Percentiles rank a stretch among this genome's conserved stretches.
Evolutionary conservation across 1,140 invertebrate genomes (phyloP).

Genomic region (Amyelois transitella): DNA sequence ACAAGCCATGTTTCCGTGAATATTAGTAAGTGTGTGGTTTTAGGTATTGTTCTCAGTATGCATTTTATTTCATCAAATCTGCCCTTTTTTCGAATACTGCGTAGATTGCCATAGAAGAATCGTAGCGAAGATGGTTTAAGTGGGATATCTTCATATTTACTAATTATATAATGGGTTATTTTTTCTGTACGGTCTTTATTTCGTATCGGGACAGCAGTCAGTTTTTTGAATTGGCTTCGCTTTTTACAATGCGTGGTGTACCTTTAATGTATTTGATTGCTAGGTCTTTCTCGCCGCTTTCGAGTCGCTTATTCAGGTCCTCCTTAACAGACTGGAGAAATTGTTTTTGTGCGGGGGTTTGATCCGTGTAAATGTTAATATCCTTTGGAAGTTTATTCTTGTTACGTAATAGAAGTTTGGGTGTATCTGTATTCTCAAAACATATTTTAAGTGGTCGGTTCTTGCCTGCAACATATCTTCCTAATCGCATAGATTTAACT

Average conservation of each 20-base stretch:
- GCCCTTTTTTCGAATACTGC: neutral
- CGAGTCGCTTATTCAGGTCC: constrained; percentile 13
- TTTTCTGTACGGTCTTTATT: neutral
- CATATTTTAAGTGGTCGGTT: neutral
- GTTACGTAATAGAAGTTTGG: neutral
- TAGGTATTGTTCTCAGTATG: neutral
- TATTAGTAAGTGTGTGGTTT: constrained; percentile 4
- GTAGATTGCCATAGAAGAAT: neutral
- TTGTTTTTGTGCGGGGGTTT: constrained; percentile 6
- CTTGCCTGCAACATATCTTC: neutral
- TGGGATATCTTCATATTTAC: neutral
- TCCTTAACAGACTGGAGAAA: constrained; percentile 11
- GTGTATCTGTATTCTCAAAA: neutral
- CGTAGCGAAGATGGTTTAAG: neutral
- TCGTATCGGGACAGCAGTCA: neutral
- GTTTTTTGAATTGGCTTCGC: neutral
- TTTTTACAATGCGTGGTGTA: constrained; percentile 15
- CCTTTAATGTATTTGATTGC: constrained; percentile 21
- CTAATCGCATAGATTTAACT: neutral
- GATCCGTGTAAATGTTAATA: constrained; percentile 7
- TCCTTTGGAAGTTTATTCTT: neutral
- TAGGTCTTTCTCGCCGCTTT: constrained; percentile 16
- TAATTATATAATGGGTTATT: neutral
- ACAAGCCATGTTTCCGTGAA: constrained; percentile 14
- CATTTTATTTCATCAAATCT: neutral